Percentiles rank a stretch among this genome's conserved stretches.
Conservation (phyloP, 2,888 invertebrate species). For the Acleris literana region DNA sequence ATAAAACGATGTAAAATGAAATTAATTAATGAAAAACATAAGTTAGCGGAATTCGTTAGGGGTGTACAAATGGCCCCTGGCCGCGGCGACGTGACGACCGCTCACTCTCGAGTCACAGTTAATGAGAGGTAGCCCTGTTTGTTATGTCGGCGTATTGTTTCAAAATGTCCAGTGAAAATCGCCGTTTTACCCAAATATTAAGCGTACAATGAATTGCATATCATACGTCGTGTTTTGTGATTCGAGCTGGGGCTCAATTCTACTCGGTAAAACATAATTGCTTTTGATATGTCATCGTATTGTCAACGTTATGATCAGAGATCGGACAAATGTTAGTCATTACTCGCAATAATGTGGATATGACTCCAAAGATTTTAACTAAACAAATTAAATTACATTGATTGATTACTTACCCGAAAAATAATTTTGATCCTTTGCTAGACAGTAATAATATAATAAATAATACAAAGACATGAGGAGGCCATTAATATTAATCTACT, state of each 20-base stretch:
- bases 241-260: background rate
- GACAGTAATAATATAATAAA: too few species aligned
- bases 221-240: background rate
- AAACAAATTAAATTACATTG: too few species aligned
- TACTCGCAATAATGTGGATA: too few species aligned
- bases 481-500: too few species aligned
- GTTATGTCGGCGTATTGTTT: constrained; percentile 56
- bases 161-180: constrained; percentile 50
- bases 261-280: too few species aligned
- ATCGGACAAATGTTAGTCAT: too few species aligned
- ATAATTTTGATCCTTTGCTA: too few species aligned
- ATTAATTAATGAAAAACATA: constrained; percentile 71
- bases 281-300: too few species aligned
- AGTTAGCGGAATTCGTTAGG: constrained; percentile 64
- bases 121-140: constrained; percentile 65
- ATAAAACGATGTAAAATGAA: constrained; percentile 60
- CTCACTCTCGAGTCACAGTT: constrained; percentile 58
- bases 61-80: constrained; percentile 65
- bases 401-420: too few species aligned
- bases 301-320: too few species aligned
- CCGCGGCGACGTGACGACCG: constrained; percentile 59
- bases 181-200: constrained; percentile 53
- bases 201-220: constrained; percentile 33
- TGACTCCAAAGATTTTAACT: too few species aligned
- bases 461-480: too few species aligned